A percentile compares a stretch with the other conserved stretches of the same genome.
These are phyloP conservation scores for Antedon bifida DNA, from an alignment of 35 echinoderm and acorn worm species.

Conservation along the genomic window DNA sequence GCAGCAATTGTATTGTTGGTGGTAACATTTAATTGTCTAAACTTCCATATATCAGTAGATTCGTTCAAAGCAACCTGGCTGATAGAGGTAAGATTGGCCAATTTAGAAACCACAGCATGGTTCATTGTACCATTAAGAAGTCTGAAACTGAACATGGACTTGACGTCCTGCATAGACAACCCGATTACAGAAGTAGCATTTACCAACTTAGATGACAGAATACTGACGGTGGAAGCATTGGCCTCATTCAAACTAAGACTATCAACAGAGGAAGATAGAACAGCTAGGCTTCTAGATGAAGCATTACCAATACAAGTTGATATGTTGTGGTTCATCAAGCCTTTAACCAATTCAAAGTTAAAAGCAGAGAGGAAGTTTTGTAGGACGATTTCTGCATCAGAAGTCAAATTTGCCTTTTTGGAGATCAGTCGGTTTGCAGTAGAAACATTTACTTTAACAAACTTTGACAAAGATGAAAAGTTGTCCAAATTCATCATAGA, in stretches of 20 bases:
- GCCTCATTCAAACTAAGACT: slow-evolving; percentile 7
- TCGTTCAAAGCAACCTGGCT: background rate
- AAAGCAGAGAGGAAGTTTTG: background rate
- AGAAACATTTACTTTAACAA: slow-evolving; percentile 6
- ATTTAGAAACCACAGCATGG: background rate
- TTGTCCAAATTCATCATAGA: slow-evolving; percentile 1
- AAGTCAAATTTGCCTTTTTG: slow-evolving; percentile 13
- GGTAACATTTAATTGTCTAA: background rate
- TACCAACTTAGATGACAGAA: background rate
- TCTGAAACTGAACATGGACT: slow-evolving; percentile 16
- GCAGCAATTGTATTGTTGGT: background rate
- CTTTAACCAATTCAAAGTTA: slow-evolving; percentile 22
- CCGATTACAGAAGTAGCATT: background rate
- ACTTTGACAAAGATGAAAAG: slow-evolving; percentile 1
- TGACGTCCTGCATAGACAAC: background rate
- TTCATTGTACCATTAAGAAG: background rate
- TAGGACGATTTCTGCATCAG: slow-evolving; percentile 1
- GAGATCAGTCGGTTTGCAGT: background rate
- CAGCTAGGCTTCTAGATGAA: background rate
- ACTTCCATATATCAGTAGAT: background rate
- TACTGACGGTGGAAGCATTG: background rate
- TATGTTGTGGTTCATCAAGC: background rate
- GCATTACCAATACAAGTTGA: background rate
- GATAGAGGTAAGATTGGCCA: background rate
- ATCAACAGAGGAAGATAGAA: slow-evolving; percentile 4